Evolutionary conservation across 1,140 invertebrate species (phyloP), one percentile per base, ranked within the genome.

Genomic region (Thaumatotibia leucotreta): DNA sequence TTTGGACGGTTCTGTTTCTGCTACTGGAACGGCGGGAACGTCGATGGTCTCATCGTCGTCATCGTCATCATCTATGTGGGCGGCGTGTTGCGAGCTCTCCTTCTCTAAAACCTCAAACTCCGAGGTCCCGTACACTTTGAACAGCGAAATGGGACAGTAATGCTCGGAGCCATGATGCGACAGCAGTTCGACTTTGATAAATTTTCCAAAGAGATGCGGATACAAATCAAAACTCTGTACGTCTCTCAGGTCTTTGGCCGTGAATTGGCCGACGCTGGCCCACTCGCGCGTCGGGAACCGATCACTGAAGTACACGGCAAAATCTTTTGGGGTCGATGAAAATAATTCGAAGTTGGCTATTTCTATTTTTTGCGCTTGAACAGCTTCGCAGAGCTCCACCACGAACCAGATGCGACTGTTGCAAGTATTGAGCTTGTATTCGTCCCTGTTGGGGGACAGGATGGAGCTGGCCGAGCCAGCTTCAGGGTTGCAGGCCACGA

Each of bases 321-420:
- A 97, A 65, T 98, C 96, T 85, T 96, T 96, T 3, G 98, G 98
- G 11, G 96, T 97, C 0, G 98, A 99, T 11, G 98, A 99, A 90
- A 99, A 99, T 17, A 99, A 91, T 91, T 99, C 99, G 84, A 99
- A 98, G 86, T 99, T 99, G 9, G 98, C 99, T 63, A 99, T 92
- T 77, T 99, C 98, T 68, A 99, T 95, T 86, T 96, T 96, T 80
- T 97, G 95, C 0, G 97, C 96, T 92, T 99, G 98, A 65, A 99
- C 96, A 1, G 97, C 96, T 83, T 99, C 99, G 87, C 99, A 99
- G 0, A 99, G 93, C 91, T 99, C 98, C 1, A 99, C 95, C 17
- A 99, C 95, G 87, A 99, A 98, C 97, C 98, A 99, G 64, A 97
- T 96, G 22, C 95, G 93, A 83, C 95, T 96, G 66, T 95, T 96